Evolutionary conservation across 2,888 invertebrate genomes (phyloP), one percentile per base, ranked within the genome.

Genomic region (Drosophila rubida): DNA sequence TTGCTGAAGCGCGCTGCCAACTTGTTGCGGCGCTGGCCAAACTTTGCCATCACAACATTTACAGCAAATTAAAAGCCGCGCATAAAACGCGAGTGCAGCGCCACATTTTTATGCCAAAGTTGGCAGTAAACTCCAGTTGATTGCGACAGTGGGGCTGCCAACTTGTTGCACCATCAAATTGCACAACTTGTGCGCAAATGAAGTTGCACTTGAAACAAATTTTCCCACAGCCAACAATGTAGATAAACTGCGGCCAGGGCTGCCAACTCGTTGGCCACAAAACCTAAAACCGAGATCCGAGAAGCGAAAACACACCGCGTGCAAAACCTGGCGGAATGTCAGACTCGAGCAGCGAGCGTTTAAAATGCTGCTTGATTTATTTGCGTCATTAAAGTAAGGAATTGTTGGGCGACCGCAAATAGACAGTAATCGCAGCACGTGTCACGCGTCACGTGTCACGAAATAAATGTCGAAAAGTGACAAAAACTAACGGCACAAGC

Each of bases 351-450:
- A 3, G 49, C 14, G 1, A 7, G 5, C 35, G 37, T 30, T 30
- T 13, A 41, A 30, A 42, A 45, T 13, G 19, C 13, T 45, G 22
- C 44, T 46, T 61, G 55, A 61, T 55, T 55, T 61, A 61, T 55
- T 48, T 23, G 30, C 37, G 14, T 55, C 25, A 45, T 61, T 61
- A 55, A 46, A 55, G 46, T 46, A 39, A 41, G n/a, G 46, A 55
- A 61, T 55, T 30, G 55, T 30, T 41, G 30, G 23, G 7, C 23
- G 39, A 39, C 61, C 55, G 22, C 55, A 62, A 32, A 30, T 48
- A 48, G 57, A 57, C 57, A 42, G 48, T 57, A 62, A 57, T 62
- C 62, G 48, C 25, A 35, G 30, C 57, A 62, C 62, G 57, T 57
- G 62, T 49, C 35, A 32, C 19, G 19, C 19, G 19, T 19, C 35